Evolutionary conservation across 2,113 vertebrate species (phyloP).

Genomic region (Cyanistes caeruleus): DNA sequence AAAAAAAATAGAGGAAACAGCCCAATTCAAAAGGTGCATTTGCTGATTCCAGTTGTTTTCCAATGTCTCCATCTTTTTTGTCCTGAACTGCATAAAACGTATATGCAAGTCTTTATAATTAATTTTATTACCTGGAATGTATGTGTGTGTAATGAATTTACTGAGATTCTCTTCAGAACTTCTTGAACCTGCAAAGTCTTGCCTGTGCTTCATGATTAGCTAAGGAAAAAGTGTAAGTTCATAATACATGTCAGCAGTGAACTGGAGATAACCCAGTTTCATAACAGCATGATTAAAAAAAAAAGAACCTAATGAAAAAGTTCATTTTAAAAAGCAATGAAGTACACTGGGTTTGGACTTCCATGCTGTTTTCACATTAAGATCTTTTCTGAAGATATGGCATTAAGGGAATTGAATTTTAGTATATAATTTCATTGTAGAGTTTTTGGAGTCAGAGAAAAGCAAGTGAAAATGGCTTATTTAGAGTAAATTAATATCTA

Average conservation of each 20-base stretch:
- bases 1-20: background rate
- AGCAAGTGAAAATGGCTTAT: background rate
- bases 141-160: conserved; percentile 26
- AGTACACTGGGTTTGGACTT: background rate
- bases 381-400: background rate
- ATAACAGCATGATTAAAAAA: background rate
- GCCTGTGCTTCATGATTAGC: background rate
- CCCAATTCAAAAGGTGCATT: background rate
- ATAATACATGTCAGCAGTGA: background rate
- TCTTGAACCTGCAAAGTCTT: background rate
- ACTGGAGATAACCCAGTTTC: background rate
- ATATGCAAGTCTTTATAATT: background rate
- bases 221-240: background rate
- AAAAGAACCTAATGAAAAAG: background rate
- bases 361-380: background rate
- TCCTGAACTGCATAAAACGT: background rate
- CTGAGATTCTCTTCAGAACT: background rate
- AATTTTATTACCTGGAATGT: background rate
- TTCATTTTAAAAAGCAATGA: background rate
- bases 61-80: background rate
- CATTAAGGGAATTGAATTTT: background rate
- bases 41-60: background rate
- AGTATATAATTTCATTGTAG: background rate
- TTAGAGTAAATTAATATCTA: background rate
- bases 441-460: background rate